Evolutionary conservation across 2,888 invertebrate species (phyloP).

Genomic region (Morpho achilles): DNA sequence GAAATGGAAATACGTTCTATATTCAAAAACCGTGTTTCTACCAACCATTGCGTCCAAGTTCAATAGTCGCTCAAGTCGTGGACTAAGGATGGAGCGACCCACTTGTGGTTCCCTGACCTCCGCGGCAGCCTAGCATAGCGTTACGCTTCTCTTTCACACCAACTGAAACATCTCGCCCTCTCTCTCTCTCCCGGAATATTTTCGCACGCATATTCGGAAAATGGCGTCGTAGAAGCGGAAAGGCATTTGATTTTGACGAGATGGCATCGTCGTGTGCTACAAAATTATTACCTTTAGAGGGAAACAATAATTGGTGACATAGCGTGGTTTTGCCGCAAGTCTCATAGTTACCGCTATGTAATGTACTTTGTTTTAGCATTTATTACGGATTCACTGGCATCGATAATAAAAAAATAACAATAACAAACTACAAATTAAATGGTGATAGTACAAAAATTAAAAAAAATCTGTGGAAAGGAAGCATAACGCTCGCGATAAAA

Average conservation of each 20-base stretch:
- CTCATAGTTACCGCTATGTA: too few relatives aligned
- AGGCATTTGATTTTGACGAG: slow-evolving; percentile 50
- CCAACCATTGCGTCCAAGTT: slow-evolving; percentile 63
- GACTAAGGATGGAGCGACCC: slow-evolving; percentile 76
- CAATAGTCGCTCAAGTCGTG: slow-evolving; percentile 60
- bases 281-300: not conserved
- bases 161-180: slow-evolving; percentile 33
- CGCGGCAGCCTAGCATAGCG: slow-evolving; percentile 63
- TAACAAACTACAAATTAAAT: too few relatives aligned
- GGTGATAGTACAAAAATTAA: too few relatives aligned
- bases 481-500: too few relatives aligned
- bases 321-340: too few relatives aligned
- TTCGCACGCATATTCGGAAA: slow-evolving; percentile 71
- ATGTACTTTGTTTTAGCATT: too few relatives aligned
- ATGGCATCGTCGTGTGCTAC: slow-evolving; percentile 38
- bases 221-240: slow-evolving; percentile 51
- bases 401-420: too few relatives aligned
- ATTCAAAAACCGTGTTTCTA: slow-evolving; percentile 70
- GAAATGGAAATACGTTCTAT: slow-evolving; percentile 46
- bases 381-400: too few relatives aligned
- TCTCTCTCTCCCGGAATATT: slow-evolving; percentile 73
- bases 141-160: slow-evolving; percentile 45
- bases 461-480: too few relatives aligned
- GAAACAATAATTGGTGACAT: not conserved
- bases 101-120: slow-evolving; percentile 78